Conservation (phyloP, 2,797 vertebrate genomes). For the Acridotheres tristis region DNA sequence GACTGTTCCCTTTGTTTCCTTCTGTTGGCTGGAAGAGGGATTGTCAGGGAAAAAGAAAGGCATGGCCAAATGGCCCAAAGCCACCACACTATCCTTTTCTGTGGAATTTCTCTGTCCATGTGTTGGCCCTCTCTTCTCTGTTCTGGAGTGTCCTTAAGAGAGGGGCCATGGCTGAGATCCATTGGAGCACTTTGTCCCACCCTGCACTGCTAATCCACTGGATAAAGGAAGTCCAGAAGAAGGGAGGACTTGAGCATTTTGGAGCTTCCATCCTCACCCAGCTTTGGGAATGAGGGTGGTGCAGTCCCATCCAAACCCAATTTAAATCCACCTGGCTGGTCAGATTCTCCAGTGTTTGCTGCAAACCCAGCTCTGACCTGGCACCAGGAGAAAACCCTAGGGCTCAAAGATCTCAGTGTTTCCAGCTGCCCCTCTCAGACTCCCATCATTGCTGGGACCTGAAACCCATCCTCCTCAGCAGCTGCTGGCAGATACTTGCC, state of each 20-base stretch:
- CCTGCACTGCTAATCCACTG: background rate
- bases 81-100: background rate
- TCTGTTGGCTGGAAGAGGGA: background rate
- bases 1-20: background rate
- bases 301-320: background rate
- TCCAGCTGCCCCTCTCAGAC: background rate
- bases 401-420: background rate
- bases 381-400: background rate
- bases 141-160: background rate
- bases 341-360: background rate
- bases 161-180: background rate
- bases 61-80: background rate
- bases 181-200: background rate
- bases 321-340: background rate
- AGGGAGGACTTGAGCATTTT: background rate
- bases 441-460: background rate
- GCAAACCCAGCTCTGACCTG: background rate
- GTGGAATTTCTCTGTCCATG: background rate
- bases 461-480: background rate
- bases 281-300: background rate
- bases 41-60: background rate
- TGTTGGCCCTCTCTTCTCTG: background rate
- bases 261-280: background rate
- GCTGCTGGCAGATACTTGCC: background rate
- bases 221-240: background rate